These are phyloP conservation scores for Leucophenga maculata DNA, from an alignment of 2,888 invertebrate species.

Conservation along the genomic window DNA sequence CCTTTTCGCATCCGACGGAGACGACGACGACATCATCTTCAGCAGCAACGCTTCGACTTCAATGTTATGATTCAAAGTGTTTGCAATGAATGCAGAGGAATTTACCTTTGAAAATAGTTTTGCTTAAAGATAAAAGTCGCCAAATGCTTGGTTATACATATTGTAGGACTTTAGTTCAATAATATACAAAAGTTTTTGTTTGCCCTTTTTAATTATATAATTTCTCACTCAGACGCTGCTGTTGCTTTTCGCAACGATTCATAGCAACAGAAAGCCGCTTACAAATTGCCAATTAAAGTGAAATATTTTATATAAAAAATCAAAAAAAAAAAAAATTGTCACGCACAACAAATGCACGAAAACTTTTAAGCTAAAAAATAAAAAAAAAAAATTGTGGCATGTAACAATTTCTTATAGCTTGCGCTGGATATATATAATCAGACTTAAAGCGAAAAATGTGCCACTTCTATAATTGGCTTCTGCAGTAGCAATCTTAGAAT, in stretches of 20 bases:
- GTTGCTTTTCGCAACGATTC: background rate
- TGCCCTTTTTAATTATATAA: background rate
- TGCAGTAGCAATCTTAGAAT: too few species aligned
- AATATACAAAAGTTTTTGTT: background rate
- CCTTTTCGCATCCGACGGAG: background rate
- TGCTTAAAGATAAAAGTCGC: too few species aligned
- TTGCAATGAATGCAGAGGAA: background rate
- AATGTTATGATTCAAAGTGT: too few species aligned
- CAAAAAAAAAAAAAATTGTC: background rate
- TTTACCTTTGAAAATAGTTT: background rate
- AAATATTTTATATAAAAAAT: slow-evolving; percentile 36
- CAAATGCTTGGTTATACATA: too few species aligned
- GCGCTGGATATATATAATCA: too few species aligned
- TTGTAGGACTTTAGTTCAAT: background rate
- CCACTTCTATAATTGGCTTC: too few species aligned
- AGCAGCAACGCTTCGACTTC: too few species aligned
- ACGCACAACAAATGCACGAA: too few species aligned
- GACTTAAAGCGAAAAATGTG: too few species aligned
- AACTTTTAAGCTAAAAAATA: background rate
- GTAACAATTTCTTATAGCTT: background rate
- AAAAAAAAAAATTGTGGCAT: background rate
- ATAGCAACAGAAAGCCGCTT: background rate
- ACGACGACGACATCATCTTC: too few species aligned
- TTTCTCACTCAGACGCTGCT: background rate
- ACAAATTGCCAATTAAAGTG: slow-evolving; percentile 57